phyloP scores from a whole-genome alignment of 2,888 invertebrate genomes.

The Merodon equestris region DNA sequence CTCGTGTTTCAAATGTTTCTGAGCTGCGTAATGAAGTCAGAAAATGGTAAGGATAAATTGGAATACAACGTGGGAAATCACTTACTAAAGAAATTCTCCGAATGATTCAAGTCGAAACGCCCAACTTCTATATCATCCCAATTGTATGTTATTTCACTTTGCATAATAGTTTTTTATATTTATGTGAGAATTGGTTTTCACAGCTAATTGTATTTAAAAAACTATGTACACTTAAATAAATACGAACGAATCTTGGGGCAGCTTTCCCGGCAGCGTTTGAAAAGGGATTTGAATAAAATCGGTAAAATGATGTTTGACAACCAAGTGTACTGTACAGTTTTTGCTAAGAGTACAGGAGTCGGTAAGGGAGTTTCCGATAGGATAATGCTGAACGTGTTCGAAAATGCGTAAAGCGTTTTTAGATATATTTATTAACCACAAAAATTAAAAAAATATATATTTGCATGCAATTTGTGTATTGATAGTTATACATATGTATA shows the following conservation, averaged over 20 bases:
- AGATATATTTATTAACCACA: too few species aligned
- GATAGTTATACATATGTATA: too few species aligned
- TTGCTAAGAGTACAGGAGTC: too few species aligned
- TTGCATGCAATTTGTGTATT: too few species aligned
- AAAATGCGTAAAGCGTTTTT: too few species aligned
- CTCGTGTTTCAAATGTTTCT: constrained; percentile 70
- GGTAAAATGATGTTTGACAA: background rate
- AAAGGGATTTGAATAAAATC: constrained; percentile 49
- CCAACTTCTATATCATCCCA: constrained; percentile 76
- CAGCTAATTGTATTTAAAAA: constrained; percentile 4
- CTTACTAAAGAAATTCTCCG: constrained; percentile 75
- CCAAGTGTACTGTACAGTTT: background rate
- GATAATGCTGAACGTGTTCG: too few species aligned
- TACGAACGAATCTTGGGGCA: too few species aligned
- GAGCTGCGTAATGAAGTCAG: constrained; percentile 37
- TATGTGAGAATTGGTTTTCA: background rate
- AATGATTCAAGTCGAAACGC: constrained; percentile 73
- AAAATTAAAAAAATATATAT: too few species aligned
- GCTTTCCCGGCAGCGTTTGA: constrained; percentile 33
- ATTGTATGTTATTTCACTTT: constrained; percentile 69
- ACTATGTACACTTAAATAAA: background rate
- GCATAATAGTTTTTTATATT: constrained; percentile 42
- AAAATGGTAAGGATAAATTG: background rate
- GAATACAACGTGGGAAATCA: background rate
- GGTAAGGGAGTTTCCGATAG: too few species aligned